These are phyloP conservation scores for Microtus oregoni DNA, from an alignment of 2,113 vertebrate species.

Conservation along the genomic window DNA sequence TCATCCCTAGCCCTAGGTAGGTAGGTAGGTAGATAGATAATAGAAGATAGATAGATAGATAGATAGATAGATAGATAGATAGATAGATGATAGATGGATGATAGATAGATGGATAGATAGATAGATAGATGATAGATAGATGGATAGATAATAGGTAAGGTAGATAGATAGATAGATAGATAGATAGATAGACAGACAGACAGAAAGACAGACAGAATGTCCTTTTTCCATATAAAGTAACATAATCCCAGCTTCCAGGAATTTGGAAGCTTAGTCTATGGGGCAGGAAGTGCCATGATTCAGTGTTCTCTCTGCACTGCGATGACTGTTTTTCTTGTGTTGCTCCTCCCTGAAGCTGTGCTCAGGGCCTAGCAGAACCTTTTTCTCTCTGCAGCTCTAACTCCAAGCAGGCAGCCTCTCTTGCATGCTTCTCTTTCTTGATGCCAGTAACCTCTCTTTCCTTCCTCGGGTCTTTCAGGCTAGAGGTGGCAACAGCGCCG, in stretches of 20 bases:
- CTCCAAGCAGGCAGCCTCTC: background rate
- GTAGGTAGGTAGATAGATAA: no score
- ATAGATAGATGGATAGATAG: background rate
- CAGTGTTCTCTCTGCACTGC: background rate
- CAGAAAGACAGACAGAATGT: no score
- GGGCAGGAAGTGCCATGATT: background rate
- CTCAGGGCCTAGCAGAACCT: background rate
- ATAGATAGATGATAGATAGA: background rate
- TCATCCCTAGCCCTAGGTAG: background rate
- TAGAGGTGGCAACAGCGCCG: background rate
- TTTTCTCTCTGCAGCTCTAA: background rate
- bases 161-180: no score
- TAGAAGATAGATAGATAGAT: background rate
- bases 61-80: background rate
- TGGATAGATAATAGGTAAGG: no score
- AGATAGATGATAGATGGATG: no score
- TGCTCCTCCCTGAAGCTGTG: background rate
- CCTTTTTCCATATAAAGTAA: no score
- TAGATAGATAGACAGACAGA: no score
- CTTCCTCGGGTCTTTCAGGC: background rate
- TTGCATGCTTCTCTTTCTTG: background rate
- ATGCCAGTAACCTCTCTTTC: background rate
- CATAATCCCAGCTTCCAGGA: no score
- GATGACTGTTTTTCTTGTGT: background rate
- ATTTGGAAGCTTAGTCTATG: background rate